A percentile compares a stretch with the other conserved stretches of the same genome.
phyloP scores from a whole-genome alignment of 1,140 invertebrate genomes.

The Procambarus clarkii region DNA sequence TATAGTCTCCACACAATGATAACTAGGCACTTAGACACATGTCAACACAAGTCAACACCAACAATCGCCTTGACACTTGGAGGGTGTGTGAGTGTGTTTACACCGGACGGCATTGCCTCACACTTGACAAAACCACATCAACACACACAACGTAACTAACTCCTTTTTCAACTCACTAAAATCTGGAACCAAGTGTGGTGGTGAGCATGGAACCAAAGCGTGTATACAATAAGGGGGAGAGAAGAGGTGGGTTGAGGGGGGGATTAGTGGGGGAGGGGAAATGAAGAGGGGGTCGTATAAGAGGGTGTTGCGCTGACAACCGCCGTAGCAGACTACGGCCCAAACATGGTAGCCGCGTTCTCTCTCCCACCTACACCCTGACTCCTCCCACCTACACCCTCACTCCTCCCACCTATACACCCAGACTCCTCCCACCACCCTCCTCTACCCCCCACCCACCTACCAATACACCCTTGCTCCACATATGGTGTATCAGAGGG shows the following conservation, averaged over 20 bases:
- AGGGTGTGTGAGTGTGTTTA: neutral
- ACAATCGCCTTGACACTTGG: slow-evolving; percentile 29
- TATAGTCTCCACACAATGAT: neutral
- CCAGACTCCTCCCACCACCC: neutral
- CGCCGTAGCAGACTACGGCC: slow-evolving; percentile 53
- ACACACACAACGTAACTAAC: slow-evolving; percentile 18
- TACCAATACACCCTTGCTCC: too few relatives aligned
- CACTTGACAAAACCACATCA: slow-evolving; percentile 36
- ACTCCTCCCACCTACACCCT: too few relatives aligned
- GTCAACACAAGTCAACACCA: slow-evolving; percentile 16
- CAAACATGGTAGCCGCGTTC: slow-evolving; percentile 49
- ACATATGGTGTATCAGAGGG: too few relatives aligned
- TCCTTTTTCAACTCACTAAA: slow-evolving; percentile 22
- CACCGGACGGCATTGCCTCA: slow-evolving; percentile 24
- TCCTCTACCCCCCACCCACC: too few relatives aligned
- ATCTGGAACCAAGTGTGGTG: slow-evolving; percentile 9
- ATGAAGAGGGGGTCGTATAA: slow-evolving; percentile 10
- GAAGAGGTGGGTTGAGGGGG: too few relatives aligned
- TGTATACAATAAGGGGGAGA: neutral
- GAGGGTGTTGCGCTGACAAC: slow-evolving; percentile 36
- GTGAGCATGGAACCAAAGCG: neutral
- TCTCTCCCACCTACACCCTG: neutral
- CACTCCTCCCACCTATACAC: neutral
- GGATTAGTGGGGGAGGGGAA: neutral
- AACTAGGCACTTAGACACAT: slow-evolving; percentile 40